A percentile compares a stretch with the other conserved stretches of the same genome.
Conservation (phyloP, 2,797 vertebrate genomes). For the Sebastiscus tertius region DNA sequence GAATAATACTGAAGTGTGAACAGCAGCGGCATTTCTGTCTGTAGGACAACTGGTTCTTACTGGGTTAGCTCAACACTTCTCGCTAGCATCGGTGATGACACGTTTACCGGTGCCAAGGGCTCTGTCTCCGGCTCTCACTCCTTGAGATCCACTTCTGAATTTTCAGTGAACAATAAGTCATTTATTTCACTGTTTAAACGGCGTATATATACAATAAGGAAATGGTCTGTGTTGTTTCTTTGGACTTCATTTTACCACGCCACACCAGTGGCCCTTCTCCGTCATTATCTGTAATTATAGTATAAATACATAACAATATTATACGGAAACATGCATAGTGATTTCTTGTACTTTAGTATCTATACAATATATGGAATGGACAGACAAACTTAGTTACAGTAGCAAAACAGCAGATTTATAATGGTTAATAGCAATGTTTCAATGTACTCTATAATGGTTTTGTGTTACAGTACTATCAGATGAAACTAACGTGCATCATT, state of each 20-base stretch:
- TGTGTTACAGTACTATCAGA: conserved; percentile 89
- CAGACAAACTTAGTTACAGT: conserved; percentile 90
- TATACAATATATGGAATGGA: conserved; percentile 91
- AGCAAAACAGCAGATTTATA: conserved; percentile 88
- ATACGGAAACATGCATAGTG: conserved; percentile 86
- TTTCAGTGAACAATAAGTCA: conserved; percentile 67
- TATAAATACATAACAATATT: conserved; percentile 85
- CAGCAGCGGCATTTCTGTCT: conserved; percentile 78
- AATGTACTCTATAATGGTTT: conserved; percentile 87
- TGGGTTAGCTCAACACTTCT: conserved; percentile 61
- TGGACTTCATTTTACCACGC: conserved; percentile 78
- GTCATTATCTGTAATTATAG: conserved; percentile 83
- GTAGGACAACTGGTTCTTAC: conserved; percentile 79
- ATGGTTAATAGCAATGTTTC: conserved; percentile 84
- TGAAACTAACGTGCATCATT: conserved; percentile 85
- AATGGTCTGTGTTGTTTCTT: conserved; percentile 66
- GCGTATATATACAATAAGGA: conserved; percentile 66
- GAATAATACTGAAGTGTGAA: conserved; percentile 72
- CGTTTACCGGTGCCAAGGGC: conserved; percentile 86
- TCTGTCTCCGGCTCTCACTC: conserved; percentile 84
- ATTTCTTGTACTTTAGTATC: conserved; percentile 88
- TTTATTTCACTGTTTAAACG: conserved; percentile 58
- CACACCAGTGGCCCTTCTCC: conserved; percentile 81
- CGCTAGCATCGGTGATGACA: conserved; percentile 51
- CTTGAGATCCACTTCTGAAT: conserved; percentile 78